A percentile compares a stretch with the other conserved stretches of the same genome.
Conservation (phyloP, 1,140 invertebrate genomes). For the Drosophila orosa region DNA sequence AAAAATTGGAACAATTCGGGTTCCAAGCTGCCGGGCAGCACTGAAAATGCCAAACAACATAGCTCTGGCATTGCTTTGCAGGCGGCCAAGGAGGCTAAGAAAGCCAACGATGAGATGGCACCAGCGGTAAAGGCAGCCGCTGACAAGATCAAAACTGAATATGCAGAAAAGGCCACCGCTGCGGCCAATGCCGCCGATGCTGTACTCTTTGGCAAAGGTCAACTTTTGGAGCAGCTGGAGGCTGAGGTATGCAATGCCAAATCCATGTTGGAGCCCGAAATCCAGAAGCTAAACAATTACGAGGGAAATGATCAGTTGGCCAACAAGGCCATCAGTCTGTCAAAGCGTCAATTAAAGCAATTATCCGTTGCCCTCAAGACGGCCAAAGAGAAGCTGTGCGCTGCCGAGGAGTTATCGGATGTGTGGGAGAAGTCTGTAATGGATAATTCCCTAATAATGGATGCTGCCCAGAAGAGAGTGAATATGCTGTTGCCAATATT, state of each 20-base stretch:
- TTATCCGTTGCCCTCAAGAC: slow-evolving; percentile 10
- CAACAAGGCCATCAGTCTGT: slow-evolving; percentile 24
- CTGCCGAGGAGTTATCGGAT: slow-evolving; percentile 32
- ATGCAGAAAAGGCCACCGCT: slow-evolving; percentile 56
- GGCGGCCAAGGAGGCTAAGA: slow-evolving; percentile 61
- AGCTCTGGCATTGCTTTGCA: slow-evolving; percentile 49
- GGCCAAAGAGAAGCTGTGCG: slow-evolving; percentile 33
- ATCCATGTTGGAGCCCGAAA: slow-evolving; percentile 55
- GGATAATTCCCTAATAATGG: slow-evolving; percentile 38
- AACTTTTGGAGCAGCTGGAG: slow-evolving; percentile 62
- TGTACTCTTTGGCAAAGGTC: slow-evolving; percentile 43
- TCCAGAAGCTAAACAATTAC: slow-evolving; percentile 28
- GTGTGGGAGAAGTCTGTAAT: slow-evolving; percentile 50
- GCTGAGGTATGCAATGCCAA: slow-evolving; percentile 61
- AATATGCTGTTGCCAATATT: slow-evolving; percentile 38
- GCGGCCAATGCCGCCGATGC: slow-evolving; percentile 67
- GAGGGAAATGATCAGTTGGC: slow-evolving; percentile 49
- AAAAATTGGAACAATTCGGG: too few species aligned
- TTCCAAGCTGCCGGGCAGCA: neutral
- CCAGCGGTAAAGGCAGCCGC: slow-evolving; percentile 50
- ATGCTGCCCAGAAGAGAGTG: slow-evolving; percentile 59
- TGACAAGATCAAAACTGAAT: slow-evolving; percentile 60
- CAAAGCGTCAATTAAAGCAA: slow-evolving; percentile 9
- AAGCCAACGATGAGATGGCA: slow-evolving; percentile 68
- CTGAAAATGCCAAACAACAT: slow-evolving; percentile 24